Conservation (phyloP, 2,797 vertebrate genomes). For the Coccyzus lansbergi region DNA sequence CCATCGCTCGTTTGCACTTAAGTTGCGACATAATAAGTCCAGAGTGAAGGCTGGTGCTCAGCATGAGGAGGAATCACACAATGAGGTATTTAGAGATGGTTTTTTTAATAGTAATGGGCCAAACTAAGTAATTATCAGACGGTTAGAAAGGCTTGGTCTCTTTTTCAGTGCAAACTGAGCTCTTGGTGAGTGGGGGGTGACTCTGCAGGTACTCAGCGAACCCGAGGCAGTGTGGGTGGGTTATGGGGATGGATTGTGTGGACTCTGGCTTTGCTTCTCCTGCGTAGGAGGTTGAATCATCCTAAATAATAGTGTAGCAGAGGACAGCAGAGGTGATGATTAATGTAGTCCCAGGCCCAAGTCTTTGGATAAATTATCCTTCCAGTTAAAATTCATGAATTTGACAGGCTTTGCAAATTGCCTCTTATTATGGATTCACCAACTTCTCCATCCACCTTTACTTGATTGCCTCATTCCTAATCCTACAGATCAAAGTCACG, state of each 20-base stretch:
- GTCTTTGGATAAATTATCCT: background rate
- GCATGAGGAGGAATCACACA: background rate
- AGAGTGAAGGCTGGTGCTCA: background rate
- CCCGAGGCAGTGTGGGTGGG: background rate
- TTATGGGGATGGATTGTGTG: background rate
- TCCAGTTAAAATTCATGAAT: background rate
- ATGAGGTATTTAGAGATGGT: background rate
- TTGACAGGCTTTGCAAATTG: background rate
- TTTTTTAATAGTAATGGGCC: background rate
- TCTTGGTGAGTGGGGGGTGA: background rate
- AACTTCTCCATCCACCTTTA: background rate
- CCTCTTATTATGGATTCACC: background rate
- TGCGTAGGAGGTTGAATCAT: background rate
- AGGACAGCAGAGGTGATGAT: background rate
- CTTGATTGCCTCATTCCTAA: background rate
- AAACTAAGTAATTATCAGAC: background rate
- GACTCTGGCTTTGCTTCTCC: background rate
- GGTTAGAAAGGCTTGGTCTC: background rate
- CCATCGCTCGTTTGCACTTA: rapidly evolving
- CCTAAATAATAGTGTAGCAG: background rate
- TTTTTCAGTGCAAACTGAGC: background rate
- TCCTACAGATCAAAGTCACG: background rate
- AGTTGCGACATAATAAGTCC: rapidly evolving
- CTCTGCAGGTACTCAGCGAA: background rate
- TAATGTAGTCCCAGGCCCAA: background rate